Conservation (phyloP, 2,888 invertebrate genomes). For the Leptinotarsa haldemani region DNA sequence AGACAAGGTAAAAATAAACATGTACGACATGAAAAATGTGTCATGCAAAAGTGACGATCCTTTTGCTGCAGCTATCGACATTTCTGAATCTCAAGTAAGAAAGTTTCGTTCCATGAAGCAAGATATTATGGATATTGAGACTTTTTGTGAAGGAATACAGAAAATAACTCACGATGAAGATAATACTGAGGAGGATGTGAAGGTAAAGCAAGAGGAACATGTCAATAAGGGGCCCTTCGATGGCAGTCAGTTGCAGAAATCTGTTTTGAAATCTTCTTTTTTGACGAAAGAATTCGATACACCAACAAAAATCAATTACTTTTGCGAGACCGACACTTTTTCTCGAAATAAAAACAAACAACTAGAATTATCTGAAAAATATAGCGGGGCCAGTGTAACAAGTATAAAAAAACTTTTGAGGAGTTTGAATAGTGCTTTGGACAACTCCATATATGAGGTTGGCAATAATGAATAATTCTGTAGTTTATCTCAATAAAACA, state of each 20-base stretch:
- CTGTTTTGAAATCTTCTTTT: constrained; percentile 52
- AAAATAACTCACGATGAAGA: constrained; percentile 42
- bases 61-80: constrained; percentile 35
- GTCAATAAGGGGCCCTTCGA: constrained; percentile 29
- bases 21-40: not conserved
- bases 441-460: constrained; percentile 52
- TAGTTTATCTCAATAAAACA: not conserved
- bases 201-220: not conserved
- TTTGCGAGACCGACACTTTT: constrained; percentile 10
- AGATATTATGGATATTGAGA: constrained; percentile 46
- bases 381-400: constrained; percentile 25
- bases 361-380: constrained; percentile 8
- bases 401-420: constrained; percentile 45
- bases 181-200: constrained; percentile 21
- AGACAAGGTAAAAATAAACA: not conserved
- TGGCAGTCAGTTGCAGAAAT: constrained; percentile 37
- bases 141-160: constrained; percentile 43
- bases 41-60: constrained; percentile 20
- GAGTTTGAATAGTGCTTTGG: constrained; percentile 50
- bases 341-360: constrained; percentile 20
- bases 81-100: constrained; percentile 35
- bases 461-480: constrained; percentile 24
- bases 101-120: constrained; percentile 38
- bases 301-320: constrained; percentile 28
- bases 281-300: constrained; percentile 55